Base-by-base conservation (phyloP, 2,113 vertebrate genomes). In the Collichthys lucidus region DNA sequence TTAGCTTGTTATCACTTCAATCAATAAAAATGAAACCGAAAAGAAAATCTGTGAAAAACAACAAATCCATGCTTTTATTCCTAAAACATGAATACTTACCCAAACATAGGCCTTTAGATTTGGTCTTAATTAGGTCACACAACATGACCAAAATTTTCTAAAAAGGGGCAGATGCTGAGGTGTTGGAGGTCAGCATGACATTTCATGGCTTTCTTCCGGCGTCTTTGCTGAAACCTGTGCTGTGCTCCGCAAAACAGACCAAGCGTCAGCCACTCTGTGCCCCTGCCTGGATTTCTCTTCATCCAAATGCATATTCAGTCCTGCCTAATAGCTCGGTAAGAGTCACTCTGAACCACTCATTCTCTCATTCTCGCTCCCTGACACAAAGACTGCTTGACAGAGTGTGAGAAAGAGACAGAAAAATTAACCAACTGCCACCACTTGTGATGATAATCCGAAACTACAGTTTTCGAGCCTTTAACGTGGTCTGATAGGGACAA, bases 101-200 rank as follows among this genome's bases (percentile, higher is more conserved):
- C 7, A 1, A 57, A 35, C 44, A 60, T 11, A 9, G 24, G 14
- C 60, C 26, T 63, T 74, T 75, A 19, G 35, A 59, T 65, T 49
- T 57, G 24, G 8, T 57, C 10, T 70, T 79, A 88, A 89, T 80
- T 89, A 83, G 87, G 84, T 91, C 79, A 87, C 52, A 11, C 26
- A 59, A 24, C 42, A 31, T 71, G 67, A 83, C 44, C 35, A 40
- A 40, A 40, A 8, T 40, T 35, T 40, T 35, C 8, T 1, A 40
- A 40, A 35, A 40, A 40, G 35, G 89, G 83, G 55, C 52, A 40
- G 2, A 68, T 19, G 60, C 11, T 24, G 75, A 85, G 67, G 82
- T 89, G 89, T 68, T 61, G 74, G 24, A 80, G 20, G 29, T 24
- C 73, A 61, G 77, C 60, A n/a, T 50, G 47, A 31, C 26, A 47